These are phyloP conservation scores for Sylvia borin DNA, from an alignment of 2,797 vertebrate species.

Conservation along the genomic window DNA sequence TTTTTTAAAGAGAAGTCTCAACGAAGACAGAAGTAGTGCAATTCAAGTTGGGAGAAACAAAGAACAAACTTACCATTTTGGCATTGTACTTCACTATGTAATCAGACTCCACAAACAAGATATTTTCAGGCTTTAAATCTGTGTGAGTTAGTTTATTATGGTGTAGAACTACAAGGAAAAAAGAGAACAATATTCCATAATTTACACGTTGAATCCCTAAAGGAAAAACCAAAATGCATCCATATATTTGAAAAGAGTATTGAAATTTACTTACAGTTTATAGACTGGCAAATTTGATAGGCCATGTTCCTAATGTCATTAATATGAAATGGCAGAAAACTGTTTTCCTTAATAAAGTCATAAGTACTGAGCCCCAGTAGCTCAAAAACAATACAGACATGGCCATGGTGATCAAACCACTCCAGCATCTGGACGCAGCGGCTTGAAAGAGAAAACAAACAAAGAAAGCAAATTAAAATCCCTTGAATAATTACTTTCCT, in stretches of 20 bases:
- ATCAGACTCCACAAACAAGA: slow-evolving; percentile 93
- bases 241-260: neutral
- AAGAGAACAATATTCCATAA: neutral
- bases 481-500: neutral
- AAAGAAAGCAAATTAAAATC: neutral
- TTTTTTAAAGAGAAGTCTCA: neutral
- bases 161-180: slow-evolving; percentile 87
- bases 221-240: neutral
- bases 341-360: slow-evolving; percentile 96
- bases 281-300: slow-evolving; percentile 89
- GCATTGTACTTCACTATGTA: slow-evolving; percentile 88
- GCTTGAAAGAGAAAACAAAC: slow-evolving; percentile 71
- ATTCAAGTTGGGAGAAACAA: neutral
- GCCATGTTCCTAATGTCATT: slow-evolving; percentile 94
- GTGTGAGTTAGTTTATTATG: slow-evolving; percentile 96
- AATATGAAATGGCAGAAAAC: slow-evolving; percentile 92
- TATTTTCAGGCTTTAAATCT: slow-evolving; percentile 97
- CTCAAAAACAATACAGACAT: slow-evolving; percentile 95
- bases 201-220: neutral
- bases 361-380: slow-evolving; percentile 96
- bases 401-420: slow-evolving; percentile 96
- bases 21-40: neutral
- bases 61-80: slow-evolving; percentile 18
- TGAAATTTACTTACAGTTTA: slow-evolving; percentile 86
- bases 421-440: slow-evolving; percentile 94